Conservation (phyloP, 2,797 vertebrate species). For the Telmatherina bonti region DNA sequence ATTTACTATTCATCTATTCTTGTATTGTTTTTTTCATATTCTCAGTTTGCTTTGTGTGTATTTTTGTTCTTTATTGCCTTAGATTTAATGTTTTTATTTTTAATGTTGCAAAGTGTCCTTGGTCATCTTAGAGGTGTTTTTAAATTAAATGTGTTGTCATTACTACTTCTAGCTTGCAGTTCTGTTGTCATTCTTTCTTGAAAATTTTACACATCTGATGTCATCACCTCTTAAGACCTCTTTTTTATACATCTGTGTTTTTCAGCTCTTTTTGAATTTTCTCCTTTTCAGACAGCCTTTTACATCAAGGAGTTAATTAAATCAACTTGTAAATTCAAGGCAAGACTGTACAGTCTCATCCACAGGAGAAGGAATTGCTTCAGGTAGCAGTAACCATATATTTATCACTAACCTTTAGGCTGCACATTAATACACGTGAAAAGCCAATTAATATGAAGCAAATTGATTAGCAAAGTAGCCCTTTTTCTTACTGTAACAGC, state of each 20-base stretch:
- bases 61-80: no score
- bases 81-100: no score
- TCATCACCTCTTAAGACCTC: background rate
- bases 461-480: background rate
- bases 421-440: background rate
- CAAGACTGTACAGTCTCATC: background rate
- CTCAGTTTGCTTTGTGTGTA: no score
- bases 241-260: background rate
- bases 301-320: background rate
- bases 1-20: no score
- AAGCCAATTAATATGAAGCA: background rate
- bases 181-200: background rate
- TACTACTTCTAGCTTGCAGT: background rate
- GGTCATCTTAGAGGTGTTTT: no score
- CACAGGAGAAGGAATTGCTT: background rate
- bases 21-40: no score
- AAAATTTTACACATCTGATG: background rate
- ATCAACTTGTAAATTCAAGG: background rate
- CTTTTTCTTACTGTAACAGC: background rate
- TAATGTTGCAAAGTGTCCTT: no score
- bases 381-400: background rate
- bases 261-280: background rate
- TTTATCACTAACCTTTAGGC: slow-evolving; percentile 1
- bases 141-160: no score
- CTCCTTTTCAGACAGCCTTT: background rate